Base-by-base conservation (phyloP, 2,797 vertebrate genomes). In the Scarus forsteni region DNA sequence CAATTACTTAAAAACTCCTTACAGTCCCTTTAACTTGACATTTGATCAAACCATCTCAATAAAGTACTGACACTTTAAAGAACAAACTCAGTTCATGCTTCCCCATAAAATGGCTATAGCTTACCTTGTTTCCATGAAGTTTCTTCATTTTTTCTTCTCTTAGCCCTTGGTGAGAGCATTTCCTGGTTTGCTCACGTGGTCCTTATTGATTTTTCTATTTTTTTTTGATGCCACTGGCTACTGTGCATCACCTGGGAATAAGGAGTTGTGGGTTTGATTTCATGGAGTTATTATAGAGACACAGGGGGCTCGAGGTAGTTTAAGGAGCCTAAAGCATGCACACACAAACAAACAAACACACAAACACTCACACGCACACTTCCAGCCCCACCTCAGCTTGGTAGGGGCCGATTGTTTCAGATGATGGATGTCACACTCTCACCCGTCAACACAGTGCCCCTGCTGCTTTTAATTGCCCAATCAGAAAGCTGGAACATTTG, bases 391-490 rank as follows among this genome's bases (percentile, higher is more conserved):
- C 42, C 46, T 82, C 69, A 75, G 70, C 86, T 88, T 85, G 81
- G 88, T 89, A 73, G 85, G 80, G 75, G 80, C 88, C 71, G 82
- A 92, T 92, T 92, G 90, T 92, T 93, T 93, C 86, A 80, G 84
- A 93, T 93, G 92, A 93, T 93, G 89, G 91, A 93, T 93, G 91
- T 90, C 84, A 92, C 92, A 92, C 88, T 91, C 84, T 90, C 86
- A 87, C 86, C 85, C 78, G 86, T 92, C 91, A 90, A 86, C 88
- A 87, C 79, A 75, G 79, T 83, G 76, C 91, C 89, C 92, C 90
- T 90, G 91, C 92, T 93, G 92, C 78, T 92, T 93, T 93, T 93
- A 93, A 93, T 92, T 93, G 91, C 88, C 90, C 91, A 91, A 92
- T 93, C 90, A 91, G 89, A 88, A 87, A 89, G 84, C 89, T 88